phyloP scores from a whole-genome alignment of 1,140 invertebrate genomes.

The Leptopilina boulardi region DNA sequence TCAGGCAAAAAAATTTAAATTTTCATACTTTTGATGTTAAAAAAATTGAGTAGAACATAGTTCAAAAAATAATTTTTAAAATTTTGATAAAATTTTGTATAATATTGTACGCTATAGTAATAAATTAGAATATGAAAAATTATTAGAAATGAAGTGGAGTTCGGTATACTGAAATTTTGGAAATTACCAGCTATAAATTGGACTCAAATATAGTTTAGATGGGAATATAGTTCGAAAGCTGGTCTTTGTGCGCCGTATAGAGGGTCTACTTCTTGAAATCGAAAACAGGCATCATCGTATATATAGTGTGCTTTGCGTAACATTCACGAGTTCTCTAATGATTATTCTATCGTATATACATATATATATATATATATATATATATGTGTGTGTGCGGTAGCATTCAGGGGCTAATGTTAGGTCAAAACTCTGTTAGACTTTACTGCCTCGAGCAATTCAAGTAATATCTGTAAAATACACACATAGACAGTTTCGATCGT shows the following conservation, averaged over 20 bases:
- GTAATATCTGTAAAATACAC: slow-evolving; percentile 20
- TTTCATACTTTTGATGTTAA: too few relatives aligned
- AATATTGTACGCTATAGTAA: too few relatives aligned
- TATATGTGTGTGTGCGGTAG: not conserved
- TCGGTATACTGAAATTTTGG: not conserved
- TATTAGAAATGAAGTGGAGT: too few relatives aligned
- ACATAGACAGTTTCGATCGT: slow-evolving; percentile 4
- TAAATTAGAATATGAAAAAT: too few relatives aligned
- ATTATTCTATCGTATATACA: not conserved
- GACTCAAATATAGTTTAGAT: slow-evolving; percentile 7
- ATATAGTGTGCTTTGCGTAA: not conserved
- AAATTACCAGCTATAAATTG: not conserved
- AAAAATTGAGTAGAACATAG: too few relatives aligned
- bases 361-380: too few relatives aligned
- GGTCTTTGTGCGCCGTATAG: not conserved
- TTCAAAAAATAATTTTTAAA: too few relatives aligned
- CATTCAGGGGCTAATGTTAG: slow-evolving; percentile 14
- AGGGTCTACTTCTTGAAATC: not conserved
- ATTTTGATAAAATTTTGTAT: too few relatives aligned
- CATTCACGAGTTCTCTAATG: slow-evolving; percentile 21
- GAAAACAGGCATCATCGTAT: not conserved
- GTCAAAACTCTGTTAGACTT: slow-evolving; percentile 16
- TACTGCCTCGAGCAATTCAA: not conserved
- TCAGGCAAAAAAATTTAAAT: too few relatives aligned
- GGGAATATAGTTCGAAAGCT: not conserved